Evolutionary conservation across 2,888 invertebrate species (phyloP).

Genomic region (Stratiomys singularior): DNA sequence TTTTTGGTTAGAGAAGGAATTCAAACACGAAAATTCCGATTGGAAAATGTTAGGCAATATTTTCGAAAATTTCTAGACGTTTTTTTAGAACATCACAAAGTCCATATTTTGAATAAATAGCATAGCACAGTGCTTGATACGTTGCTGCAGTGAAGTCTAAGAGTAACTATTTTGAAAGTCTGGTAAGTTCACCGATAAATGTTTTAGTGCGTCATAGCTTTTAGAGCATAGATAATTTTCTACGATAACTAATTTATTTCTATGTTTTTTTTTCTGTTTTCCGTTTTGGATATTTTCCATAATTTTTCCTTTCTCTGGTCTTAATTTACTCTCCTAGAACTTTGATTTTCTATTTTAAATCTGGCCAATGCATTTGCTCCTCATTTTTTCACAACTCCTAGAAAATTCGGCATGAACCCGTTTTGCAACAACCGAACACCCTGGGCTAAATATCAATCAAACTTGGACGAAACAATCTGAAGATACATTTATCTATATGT

Average conservation of each 20-base stretch:
- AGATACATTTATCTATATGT: background rate
- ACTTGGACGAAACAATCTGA: background rate
- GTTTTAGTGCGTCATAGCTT: slow-evolving; percentile 14
- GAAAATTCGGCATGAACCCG: slow-evolving; percentile 1
- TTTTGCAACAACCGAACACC: too few relatives aligned
- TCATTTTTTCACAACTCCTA: background rate
- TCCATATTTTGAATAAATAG: background rate
- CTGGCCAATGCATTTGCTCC: background rate
- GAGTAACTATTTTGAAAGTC: background rate
- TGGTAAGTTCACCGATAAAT: slow-evolving; percentile 26
- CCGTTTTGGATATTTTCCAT: background rate
- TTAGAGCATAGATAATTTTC: background rate
- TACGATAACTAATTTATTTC: background rate
- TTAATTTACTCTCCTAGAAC: background rate
- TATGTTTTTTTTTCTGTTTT: background rate
- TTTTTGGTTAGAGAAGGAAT: background rate
- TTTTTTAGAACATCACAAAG: background rate
- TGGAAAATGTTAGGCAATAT: background rate
- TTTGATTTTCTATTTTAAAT: background rate
- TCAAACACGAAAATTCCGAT: background rate
- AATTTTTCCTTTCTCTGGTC: background rate
- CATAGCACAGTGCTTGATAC: background rate
- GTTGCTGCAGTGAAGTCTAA: slow-evolving; percentile 1
- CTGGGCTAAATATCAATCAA: too few relatives aligned
- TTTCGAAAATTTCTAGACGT: slow-evolving; percentile 1